Evolutionary conservation across 1,140 invertebrate genomes (phyloP), one percentile per base, ranked within the genome.

Genomic region (Phocides pigmalion): DNA sequence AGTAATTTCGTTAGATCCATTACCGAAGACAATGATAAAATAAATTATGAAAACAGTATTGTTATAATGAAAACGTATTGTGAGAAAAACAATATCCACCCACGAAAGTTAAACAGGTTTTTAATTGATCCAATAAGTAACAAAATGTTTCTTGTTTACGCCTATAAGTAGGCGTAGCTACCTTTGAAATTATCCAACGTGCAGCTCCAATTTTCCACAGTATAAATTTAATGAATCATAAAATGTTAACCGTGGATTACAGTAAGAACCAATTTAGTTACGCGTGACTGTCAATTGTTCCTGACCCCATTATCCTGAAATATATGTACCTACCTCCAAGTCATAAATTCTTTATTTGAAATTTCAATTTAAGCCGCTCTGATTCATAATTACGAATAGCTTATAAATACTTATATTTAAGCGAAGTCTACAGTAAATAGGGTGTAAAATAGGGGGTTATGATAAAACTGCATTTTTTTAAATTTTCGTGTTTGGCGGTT

Each of bases 201-300:
- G 9, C 25, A 2, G 25, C 32, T 11, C 8, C 11, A 35, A 35
- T 2, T 35, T 35, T 46, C 6, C 50, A n/a, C n/a, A 17, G 61
- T 76, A 64, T 73, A 73, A 76, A 68, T 76, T 84, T 82, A 81
- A 85, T 74, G 74, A 73, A 17, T 68, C 79, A 69, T 85, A 79
- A 83, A 84, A 62, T 69, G 63, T 69, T 49, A 75, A 69, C 62
- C 61, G 46, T 39, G 51, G 42, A 69, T 72, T 69, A 68, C 74
- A 77, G 61, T 44, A 68, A 54, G 62, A 65, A 46, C 39, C 42
- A 62, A 68, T 77, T 72, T 64, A 73, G n/a, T 25, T 63, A 72
- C 66, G 39, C 51, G 70, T 58, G 58, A 70, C 70, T 74, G 74
- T 58, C 61, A 76, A 66, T 56, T 64, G 68, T 62, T 71, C 72